Evolutionary conservation across 2,797 vertebrate genomes (phyloP), one percentile per base, ranked within the genome.

Genomic region (Nyctalus aviator): DNA sequence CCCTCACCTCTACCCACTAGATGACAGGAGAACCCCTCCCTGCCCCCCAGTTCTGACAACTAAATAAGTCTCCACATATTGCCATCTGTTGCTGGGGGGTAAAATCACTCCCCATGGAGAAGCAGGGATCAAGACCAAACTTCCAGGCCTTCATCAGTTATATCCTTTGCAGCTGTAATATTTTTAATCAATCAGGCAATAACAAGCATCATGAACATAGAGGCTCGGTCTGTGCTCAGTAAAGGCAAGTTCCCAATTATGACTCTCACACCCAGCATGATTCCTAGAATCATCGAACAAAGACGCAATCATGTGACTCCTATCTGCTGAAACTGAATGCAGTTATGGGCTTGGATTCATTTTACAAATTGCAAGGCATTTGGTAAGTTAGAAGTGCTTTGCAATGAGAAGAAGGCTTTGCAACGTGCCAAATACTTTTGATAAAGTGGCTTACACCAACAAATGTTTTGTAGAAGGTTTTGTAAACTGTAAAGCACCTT

Each of bases 301-400:
- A 94, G 77, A 73, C 5, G 17, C 44, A 79, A 69, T 89, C 73
- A 73, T 77, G 44, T 55, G 91, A 69, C 76, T 64, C 0, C 8
- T 37, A 17, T 88, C 82, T 71, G 69, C 59, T 50, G 37, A 90
- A 90, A 68, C 44, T 81, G n/a, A 91, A 59, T 30, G 73, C 46
- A 66, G 18, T 81, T 90, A 77, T 73, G 78, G 37, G 66, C 66
- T 90, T 84, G 50, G 32, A 53, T 84, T 91, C 81, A 48, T 77
- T 93, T 94, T 87, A 90, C 71, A 95, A 87, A 92, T 71, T 77
- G n/a, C 20, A 81, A 87, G n/a, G 62, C 81, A 93, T 81, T 96
- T 87, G 55, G 71, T 87, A 81, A 93, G 76, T 48, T 86, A 86
- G 83, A 94, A 84, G 76, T 48, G 4, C 64, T 79, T 62, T 72